Evolutionary conservation across 2,888 invertebrate genomes (phyloP).

Genomic region (Tenthredo amoena): DNA sequence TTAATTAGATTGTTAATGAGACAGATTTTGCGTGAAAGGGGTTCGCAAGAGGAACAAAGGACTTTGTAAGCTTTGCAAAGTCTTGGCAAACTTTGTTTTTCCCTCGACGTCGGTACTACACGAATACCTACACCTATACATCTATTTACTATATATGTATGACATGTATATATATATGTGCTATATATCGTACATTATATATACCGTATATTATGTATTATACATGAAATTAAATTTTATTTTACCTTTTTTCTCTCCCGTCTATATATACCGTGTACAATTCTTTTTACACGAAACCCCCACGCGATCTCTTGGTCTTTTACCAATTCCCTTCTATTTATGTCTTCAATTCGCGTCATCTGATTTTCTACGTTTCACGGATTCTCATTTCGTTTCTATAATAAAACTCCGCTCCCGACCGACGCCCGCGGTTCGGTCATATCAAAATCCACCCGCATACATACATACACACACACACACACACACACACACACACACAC

Average conservation of each 20-base stretch:
- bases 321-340: slow-evolving; percentile 3
- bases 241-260: neutral
- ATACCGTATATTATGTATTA: neutral
- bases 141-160: too few relatives aligned
- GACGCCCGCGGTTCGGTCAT: neutral
- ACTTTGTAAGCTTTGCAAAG: slow-evolving; percentile 51
- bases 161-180: neutral
- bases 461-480: neutral
- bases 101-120: slow-evolving; percentile 13
- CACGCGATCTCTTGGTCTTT: neutral
- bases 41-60: slow-evolving; percentile 59
- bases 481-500: neutral
- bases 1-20: slow-evolving; percentile 77
- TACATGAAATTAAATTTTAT: neutral
- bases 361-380: neutral
- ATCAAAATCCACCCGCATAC: neutral
- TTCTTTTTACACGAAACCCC: neutral
- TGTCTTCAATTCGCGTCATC: neutral
- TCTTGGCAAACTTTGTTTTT: slow-evolving; percentile 51
- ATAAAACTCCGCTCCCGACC: neutral
- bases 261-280: too few relatives aligned
- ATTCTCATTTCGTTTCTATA: slow-evolving; percentile 5
- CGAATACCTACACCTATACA: slow-evolving; percentile 4
- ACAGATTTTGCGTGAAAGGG: slow-evolving; percentile 70
- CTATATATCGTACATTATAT: neutral